Percentiles rank a stretch among this genome's conserved stretches.
These are phyloP conservation scores for Phoenoteleia sp. DNA, from an alignment of 2,888 invertebrate species.

Conservation along the genomic window DNA sequence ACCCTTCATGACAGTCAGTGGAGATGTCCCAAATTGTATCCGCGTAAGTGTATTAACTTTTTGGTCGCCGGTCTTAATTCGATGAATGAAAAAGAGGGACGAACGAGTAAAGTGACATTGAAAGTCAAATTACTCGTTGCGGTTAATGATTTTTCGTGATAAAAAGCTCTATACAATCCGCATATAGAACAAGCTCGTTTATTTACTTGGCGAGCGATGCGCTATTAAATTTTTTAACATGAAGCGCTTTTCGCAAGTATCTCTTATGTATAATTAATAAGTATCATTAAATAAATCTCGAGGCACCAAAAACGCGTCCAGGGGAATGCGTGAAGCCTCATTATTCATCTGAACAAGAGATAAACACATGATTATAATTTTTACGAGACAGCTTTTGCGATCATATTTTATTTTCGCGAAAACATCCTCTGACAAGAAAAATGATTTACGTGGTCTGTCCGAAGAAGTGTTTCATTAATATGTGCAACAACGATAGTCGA, in stretches of 20 bases:
- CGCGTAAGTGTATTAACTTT: constrained; percentile 5
- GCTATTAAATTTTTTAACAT: not conserved
- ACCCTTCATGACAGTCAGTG: not conserved
- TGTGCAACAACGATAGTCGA: constrained; percentile 49
- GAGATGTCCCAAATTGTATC: not conserved
- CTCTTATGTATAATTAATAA: constrained; percentile 40
- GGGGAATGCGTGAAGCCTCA: not conserved
- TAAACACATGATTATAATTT: constrained; percentile 56
- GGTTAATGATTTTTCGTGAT: constrained; percentile 23
- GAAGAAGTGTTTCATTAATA: constrained; percentile 62
- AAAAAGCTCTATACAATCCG: constrained; percentile 18
- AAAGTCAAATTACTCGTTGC: constrained; percentile 36
- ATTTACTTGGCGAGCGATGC: constrained; percentile 3
- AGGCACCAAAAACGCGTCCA: not conserved
- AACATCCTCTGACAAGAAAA: constrained; percentile 45
- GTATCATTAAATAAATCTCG: constrained; percentile 19
- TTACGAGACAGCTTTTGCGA: constrained; percentile 20
- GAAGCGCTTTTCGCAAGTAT: not conserved
- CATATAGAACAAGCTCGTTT: constrained; percentile 20
- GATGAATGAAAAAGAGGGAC: not conserved
- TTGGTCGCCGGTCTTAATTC: constrained; percentile 4
- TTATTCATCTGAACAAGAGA: constrained; percentile 34
- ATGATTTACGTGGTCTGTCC: constrained; percentile 52
- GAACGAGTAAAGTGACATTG: not conserved
- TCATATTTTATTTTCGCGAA: constrained; percentile 41